Evolutionary conservation across 1,140 invertebrate genomes (phyloP).

Genomic region (Tetramorium simillimum): DNA sequence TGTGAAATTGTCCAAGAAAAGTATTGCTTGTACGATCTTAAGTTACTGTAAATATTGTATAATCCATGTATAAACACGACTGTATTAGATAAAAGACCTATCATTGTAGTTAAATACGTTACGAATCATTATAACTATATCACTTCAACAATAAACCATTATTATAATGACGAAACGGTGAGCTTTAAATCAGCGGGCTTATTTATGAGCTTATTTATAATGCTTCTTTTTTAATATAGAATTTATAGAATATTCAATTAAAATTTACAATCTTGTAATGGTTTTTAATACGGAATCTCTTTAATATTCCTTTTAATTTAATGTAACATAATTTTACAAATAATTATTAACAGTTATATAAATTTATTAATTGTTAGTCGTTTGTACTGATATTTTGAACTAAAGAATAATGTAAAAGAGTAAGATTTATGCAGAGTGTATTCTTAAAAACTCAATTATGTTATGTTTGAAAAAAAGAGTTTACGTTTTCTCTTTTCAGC

Average conservation of each 20-base stretch:
- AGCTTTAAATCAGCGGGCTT: slow-evolving; percentile 14
- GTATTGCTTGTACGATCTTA: slow-evolving; percentile 81
- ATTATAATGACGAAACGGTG: slow-evolving; percentile 78
- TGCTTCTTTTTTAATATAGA: neutral
- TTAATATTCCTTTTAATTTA: neutral
- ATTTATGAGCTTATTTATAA: neutral
- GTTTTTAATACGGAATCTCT: neutral
- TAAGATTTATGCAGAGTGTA: neutral
- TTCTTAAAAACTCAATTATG: neutral
- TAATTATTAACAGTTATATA: neutral
- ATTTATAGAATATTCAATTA: slow-evolving; percentile 1
- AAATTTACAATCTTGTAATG: neutral
- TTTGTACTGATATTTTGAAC: neutral
- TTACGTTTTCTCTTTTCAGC: neutral
- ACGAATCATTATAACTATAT: slow-evolving; percentile 85
- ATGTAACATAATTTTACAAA: neutral
- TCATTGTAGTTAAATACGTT: slow-evolving; percentile 85
- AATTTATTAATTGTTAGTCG: neutral
- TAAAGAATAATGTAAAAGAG: neutral
- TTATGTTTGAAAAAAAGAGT: neutral
- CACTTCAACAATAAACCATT: slow-evolving; percentile 85
- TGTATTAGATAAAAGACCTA: slow-evolving; percentile 83
- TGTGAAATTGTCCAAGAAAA: slow-evolving; percentile 82
- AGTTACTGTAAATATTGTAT: slow-evolving; percentile 85
- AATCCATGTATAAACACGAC: slow-evolving; percentile 85